Conservation (phyloP, 2,888 invertebrate species). For the Myopa testacea region DNA sequence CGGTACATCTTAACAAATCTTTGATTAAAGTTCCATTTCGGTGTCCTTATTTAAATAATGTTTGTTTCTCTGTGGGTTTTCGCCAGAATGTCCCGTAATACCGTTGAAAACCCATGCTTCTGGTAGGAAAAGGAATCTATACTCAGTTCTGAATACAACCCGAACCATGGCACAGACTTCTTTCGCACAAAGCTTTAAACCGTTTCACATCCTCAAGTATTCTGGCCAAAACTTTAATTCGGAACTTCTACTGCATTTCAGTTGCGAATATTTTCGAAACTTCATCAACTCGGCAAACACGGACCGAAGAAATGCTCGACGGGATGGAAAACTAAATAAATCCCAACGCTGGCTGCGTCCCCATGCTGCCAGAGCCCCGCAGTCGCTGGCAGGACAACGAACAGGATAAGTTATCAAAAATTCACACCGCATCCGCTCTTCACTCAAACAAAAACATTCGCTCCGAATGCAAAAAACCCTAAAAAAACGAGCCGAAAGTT, state of each 20-base stretch:
- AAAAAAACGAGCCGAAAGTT: conserved; percentile 31
- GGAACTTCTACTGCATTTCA: conserved; percentile 10
- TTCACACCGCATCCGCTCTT: conserved; percentile 44
- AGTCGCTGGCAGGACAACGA: neutral
- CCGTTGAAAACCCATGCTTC: too few species aligned
- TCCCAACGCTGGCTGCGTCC: neutral
- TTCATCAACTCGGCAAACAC: conserved; percentile 19
- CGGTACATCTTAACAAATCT: too few species aligned
- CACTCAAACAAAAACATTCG: conserved; percentile 37
- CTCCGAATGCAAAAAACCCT: conserved; percentile 21
- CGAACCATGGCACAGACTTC: too few species aligned
- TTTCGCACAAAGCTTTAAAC: too few species aligned
- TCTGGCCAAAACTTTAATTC: neutral
- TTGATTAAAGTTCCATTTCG: too few species aligned
- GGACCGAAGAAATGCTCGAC: neutral
- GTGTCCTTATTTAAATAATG: too few species aligned
- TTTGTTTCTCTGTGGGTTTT: too few species aligned
- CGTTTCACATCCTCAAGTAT: conserved; percentile 5
- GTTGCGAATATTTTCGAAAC: conserved; percentile 13
- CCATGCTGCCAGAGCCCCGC: neutral
- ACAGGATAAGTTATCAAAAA: conserved; percentile 44
- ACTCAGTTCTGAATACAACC: too few species aligned
- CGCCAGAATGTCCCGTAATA: too few species aligned
- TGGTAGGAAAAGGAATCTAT: too few species aligned
- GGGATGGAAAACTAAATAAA: neutral